These are phyloP conservation scores for Metacarcinus magister DNA, from an alignment of 2,888 invertebrate species.

Conservation along the genomic window DNA sequence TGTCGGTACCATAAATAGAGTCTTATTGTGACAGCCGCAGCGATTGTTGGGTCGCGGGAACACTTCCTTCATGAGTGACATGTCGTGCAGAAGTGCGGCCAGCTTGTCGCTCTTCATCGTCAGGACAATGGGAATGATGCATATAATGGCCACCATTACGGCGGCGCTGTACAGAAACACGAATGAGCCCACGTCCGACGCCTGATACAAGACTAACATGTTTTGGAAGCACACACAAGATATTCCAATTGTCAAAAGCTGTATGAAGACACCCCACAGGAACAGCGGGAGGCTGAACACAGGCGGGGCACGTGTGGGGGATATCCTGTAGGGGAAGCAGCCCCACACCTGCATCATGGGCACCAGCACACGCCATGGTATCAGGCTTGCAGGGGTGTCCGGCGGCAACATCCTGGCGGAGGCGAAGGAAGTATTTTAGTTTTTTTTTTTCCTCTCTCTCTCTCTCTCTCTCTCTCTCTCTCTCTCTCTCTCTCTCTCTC, in stretches of 20 bases:
- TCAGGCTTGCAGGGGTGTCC: neutral
- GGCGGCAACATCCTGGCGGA: slow-evolving; percentile 27
- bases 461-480: neutral
- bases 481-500: neutral
- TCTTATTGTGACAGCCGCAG: too few species aligned
- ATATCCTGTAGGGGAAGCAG: slow-evolving; percentile 44
- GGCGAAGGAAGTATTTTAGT: too few species aligned
- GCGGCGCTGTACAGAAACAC: neutral
- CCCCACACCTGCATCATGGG: neutral
- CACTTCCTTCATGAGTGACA: neutral
- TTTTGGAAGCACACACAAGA: too few species aligned
- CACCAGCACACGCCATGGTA: neutral
- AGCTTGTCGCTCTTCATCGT: neutral
- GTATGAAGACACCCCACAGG: neutral
- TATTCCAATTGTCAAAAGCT: too few species aligned
- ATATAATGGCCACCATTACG: neutral
- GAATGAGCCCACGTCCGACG: neutral
- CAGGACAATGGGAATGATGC: neutral
- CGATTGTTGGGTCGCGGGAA: neutral
- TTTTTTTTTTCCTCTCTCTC: neutral
- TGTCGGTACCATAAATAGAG: neutral
- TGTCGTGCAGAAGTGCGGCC: neutral
- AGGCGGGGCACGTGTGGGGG: neutral
- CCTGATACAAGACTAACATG: neutral
- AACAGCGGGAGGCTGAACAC: slow-evolving; percentile 4